These are phyloP conservation scores for Tragelaphus imberbis DNA, from an alignment of 2,113 vertebrate species.

Conservation along the genomic window DNA sequence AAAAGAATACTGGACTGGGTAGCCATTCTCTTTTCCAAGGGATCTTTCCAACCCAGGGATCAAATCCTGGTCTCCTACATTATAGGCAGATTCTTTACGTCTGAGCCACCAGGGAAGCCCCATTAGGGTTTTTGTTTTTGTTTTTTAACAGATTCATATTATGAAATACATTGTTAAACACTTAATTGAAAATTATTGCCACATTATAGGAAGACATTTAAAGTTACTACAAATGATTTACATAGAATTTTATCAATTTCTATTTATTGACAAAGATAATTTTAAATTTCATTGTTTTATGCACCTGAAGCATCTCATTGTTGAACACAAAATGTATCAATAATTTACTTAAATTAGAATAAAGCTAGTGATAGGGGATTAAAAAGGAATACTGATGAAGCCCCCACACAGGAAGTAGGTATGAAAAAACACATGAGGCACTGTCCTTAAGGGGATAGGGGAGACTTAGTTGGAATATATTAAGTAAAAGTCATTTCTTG, in stretches of 20 bases:
- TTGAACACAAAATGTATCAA: constrained; percentile 53
- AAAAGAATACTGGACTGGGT: background rate
- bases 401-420: background rate
- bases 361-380: background rate
- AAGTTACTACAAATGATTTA: constrained; percentile 52
- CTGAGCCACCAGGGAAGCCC: background rate
- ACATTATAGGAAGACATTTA: constrained; percentile 55
- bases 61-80: background rate
- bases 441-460: background rate
- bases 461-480: background rate
- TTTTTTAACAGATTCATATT: background rate
- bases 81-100: background rate
- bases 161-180: constrained; percentile 10
- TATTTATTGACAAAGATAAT: constrained; percentile 46
- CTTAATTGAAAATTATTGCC: constrained; percentile 73
- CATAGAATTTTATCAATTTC: constrained; percentile 32
- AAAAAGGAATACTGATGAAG: background rate
- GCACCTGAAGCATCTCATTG: constrained; percentile 39
- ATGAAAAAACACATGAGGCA: background rate
- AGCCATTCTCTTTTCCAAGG: background rate
- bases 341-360: constrained; percentile 39
- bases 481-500: background rate
- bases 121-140: background rate
- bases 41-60: background rate
- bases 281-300: constrained; percentile 48